phyloP scores from a whole-genome alignment of 2,888 invertebrate genomes.

The Ceriagrion tenellum region DNA sequence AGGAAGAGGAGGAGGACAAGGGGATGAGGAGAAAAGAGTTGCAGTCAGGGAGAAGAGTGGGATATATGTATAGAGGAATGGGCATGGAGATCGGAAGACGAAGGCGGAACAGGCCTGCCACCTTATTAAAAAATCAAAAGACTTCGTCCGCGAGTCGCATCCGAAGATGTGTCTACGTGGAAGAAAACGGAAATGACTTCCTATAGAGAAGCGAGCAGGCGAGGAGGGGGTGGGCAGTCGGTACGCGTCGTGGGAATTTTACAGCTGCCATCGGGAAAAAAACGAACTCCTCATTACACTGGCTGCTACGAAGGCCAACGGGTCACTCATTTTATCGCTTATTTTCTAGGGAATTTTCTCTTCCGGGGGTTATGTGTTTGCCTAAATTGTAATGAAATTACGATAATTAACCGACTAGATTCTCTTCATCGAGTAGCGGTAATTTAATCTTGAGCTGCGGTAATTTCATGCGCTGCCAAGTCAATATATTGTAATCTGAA shows the following conservation, averaged over 20 bases:
- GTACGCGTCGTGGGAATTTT: background rate
- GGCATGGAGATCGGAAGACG: background rate
- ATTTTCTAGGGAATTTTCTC: background rate
- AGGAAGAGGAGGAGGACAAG: background rate
- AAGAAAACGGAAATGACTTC: constrained; percentile 12
- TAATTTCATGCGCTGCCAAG: no score
- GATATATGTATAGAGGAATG: background rate
- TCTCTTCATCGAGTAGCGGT: no score
- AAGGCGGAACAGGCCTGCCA: background rate
- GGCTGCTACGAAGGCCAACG: background rate
- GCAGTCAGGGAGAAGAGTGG: background rate
- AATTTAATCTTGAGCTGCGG: no score
- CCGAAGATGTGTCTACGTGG: background rate
- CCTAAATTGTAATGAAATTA: background rate
- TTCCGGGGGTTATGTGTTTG: background rate
- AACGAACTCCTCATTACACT: background rate
- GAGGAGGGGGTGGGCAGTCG: background rate
- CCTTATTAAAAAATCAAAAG: background rate
- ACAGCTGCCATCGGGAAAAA: background rate
- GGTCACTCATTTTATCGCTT: background rate
- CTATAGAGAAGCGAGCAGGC: background rate
- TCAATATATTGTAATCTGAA: no score
- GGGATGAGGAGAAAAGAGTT: background rate
- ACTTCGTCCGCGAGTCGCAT: background rate
- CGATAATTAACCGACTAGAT: background rate